phyloP scores from a whole-genome alignment of 1,140 invertebrate species.

The Bilobella aurantiaca region DNA sequence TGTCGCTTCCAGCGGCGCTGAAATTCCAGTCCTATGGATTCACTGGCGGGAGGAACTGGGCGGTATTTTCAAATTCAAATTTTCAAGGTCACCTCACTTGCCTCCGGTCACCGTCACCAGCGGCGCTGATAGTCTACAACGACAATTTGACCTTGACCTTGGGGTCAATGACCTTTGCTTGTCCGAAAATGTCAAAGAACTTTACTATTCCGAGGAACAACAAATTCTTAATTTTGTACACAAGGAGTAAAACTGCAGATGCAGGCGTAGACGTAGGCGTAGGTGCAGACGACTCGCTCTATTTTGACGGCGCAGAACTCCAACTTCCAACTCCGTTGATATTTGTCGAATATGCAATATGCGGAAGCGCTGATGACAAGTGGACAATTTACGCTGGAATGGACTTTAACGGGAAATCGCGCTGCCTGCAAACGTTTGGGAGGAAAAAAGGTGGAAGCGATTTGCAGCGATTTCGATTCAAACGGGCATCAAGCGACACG shows the following conservation, averaged over 20 bases:
- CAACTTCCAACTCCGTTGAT: not conserved
- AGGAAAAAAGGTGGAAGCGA: not conserved
- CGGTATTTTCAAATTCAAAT: not conserved
- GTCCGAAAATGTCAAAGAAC: not conserved
- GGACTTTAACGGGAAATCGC: conserved; percentile 6
- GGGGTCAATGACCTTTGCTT: not conserved
- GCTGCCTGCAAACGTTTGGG: not conserved
- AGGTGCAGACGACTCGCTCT: not conserved
- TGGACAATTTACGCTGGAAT: conserved; percentile 12
- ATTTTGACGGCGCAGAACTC: not conserved
- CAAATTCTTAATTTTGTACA: not conserved
- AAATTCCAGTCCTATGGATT: not conserved
- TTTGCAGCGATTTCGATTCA: not conserved
- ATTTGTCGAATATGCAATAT: not conserved
- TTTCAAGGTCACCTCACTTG: conserved; percentile 3
- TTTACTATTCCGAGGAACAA: not conserved
- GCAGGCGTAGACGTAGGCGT: not conserved
- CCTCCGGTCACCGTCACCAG: not conserved
- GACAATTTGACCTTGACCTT: not conserved
- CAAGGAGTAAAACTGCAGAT: not conserved
- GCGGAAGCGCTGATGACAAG: not conserved
- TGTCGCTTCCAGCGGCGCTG: not conserved
- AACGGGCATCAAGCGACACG: not conserved
- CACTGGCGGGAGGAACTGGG: not conserved
- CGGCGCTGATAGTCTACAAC: not conserved